phyloP scores from a whole-genome alignment of 2,113 vertebrate species.

The Plestiodon gilberti region DNA sequence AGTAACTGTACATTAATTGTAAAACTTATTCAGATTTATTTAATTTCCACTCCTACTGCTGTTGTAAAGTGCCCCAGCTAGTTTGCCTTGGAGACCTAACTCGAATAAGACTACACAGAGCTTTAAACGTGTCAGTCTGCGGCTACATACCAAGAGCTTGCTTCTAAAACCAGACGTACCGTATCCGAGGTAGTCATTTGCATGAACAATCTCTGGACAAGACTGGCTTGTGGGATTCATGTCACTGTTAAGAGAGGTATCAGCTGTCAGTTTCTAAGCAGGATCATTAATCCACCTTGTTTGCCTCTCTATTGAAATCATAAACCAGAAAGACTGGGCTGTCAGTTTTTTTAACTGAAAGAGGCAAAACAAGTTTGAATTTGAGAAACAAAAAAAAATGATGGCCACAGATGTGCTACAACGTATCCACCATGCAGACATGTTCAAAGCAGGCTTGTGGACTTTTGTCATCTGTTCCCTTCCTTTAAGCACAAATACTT shows the following conservation, averaged over 20 bases:
- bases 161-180: constrained; percentile 55
- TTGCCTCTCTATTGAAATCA: not conserved
- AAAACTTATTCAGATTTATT: not conserved
- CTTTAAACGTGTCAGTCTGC: not conserved
- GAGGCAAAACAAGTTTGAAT: not conserved
- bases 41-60: not conserved
- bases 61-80: not conserved
- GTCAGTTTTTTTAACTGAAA: not conserved
- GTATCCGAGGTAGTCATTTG: constrained; percentile 67
- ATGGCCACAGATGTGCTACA: not conserved
- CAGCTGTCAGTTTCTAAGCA: not conserved
- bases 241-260: constrained; percentile 52
- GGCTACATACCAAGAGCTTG: not conserved
- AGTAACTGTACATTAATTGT: not conserved
- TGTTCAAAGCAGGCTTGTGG: too few species aligned
- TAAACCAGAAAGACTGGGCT: not conserved
- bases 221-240: constrained; percentile 59
- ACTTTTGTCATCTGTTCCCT: not conserved
- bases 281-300: not conserved
- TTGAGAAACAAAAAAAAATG: not conserved
- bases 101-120: not conserved
- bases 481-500: not conserved
- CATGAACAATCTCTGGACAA: constrained; percentile 67
- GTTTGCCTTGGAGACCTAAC: not conserved
- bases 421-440: not conserved